Evolutionary conservation across 2,888 invertebrate genomes (phyloP), one percentile per base, ranked within the genome.

Genomic region (Erebia ligea): DNA sequence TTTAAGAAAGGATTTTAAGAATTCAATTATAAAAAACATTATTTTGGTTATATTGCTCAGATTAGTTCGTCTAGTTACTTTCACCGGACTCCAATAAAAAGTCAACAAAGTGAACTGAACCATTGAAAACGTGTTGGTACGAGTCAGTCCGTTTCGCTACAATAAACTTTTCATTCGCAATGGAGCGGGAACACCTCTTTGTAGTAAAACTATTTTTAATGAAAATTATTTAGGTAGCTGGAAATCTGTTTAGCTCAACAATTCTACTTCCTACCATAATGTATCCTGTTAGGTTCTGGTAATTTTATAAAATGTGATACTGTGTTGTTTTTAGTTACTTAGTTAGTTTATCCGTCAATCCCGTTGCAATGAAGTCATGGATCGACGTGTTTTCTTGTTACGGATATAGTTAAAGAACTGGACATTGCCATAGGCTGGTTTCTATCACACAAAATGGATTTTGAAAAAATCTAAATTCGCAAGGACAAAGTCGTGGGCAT

Each of bases 181-280:
- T 48, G 45, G 15, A 48, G 48, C 62, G 62, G 21, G 19, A 62
- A 62, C 62, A 48, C 48, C 62, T 62, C 48, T 62, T 62, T 62
- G 62, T 21, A 48, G 62, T 62, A 9, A 25, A 48, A 45, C 48
- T 62, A 48, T 62, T 45, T 61, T 61, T 61, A 61, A 61, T 61
- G 61, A 61, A 61, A 61, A 61, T 62, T 21, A 48, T 62, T 48
- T 19, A 48, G 48, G 21, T 48, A 15, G 11, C 42, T 13, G 42
- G 45, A 61, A 61, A 42, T 42, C 59, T 9, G 10, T n/a, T 40
- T 17, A 9, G 40, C n/a, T n/a, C 34, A 34, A 58, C 34, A 40
- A 40, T 58, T 25, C 40, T 40, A 25, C 34, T 34, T 34, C 34
- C 34, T 34, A 34, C 0, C 34, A 5, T 34, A 34, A 6, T 34